Percentiles rank a stretch among this genome's conserved stretches.
Evolutionary conservation across 2,888 invertebrate species (phyloP).

Genomic region (Oscheius myriophilus): DNA sequence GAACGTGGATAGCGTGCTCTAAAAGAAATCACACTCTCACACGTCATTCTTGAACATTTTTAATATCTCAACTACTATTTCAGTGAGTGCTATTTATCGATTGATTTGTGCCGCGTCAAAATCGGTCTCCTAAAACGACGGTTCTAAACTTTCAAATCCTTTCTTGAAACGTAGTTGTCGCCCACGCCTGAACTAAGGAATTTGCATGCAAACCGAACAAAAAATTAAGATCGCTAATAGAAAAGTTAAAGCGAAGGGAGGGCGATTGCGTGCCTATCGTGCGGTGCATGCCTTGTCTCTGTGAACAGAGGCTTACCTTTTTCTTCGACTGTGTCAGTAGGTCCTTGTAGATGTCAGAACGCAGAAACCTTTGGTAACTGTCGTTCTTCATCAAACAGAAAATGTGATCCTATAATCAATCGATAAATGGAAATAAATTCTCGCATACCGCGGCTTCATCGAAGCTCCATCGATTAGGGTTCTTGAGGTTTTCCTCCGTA

Average conservation of each 20-base stretch:
- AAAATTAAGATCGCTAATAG: slow-evolving; percentile 17
- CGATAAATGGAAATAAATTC: neutral
- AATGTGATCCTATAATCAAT: slow-evolving; percentile 86
- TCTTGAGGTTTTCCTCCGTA: slow-evolving; percentile 83
- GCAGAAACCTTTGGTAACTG: slow-evolving; percentile 94
- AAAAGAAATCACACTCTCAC: slow-evolving; percentile 28
- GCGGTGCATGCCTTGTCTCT: slow-evolving; percentile 19
- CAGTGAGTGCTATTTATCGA: no score
- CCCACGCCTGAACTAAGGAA: no score
- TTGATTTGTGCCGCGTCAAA: no score
- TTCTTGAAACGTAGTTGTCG: no score
- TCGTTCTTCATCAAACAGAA: slow-evolving; percentile 99
- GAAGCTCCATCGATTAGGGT: slow-evolving; percentile 91
- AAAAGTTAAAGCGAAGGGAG: slow-evolving; percentile 20
- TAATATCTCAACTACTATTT: no score
- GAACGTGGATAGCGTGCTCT: slow-evolving; percentile 31
- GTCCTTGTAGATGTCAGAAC: slow-evolving; percentile 89
- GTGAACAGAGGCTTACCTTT: slow-evolving; percentile 44
- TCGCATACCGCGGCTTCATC: slow-evolving; percentile 90
- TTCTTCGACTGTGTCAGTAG: slow-evolving; percentile 56
- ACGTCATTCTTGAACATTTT: neutral
- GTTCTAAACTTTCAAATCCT: no score
- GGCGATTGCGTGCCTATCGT: slow-evolving; percentile 21
- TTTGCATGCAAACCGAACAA: no score
- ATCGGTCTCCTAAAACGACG: no score